phyloP scores from a whole-genome alignment of 2,888 invertebrate species.

The Drosophila neonasuta region DNA sequence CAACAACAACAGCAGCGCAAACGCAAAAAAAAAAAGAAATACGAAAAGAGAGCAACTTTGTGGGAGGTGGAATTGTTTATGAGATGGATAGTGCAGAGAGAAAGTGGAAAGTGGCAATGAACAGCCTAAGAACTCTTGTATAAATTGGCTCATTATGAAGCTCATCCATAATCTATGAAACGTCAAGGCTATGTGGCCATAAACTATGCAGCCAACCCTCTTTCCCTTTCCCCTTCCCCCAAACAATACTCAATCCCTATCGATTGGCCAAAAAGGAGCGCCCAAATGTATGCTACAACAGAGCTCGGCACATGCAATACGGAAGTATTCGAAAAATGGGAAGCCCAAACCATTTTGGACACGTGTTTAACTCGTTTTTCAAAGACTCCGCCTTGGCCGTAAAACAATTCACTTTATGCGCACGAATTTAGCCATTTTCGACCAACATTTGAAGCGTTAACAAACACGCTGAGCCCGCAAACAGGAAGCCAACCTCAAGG shows the following conservation, averaged over 20 bases:
- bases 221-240: neutral
- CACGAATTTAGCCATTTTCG: conserved; percentile 74
- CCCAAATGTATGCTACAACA: conserved; percentile 56
- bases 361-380: conserved; percentile 78
- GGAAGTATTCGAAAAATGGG: conserved; percentile 17
- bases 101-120: conserved; percentile 23
- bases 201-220: conserved; percentile 62
- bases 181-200: conserved; percentile 57
- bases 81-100: conserved; percentile 29
- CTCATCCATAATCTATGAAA: conserved; percentile 79
- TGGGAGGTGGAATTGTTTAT: conserved; percentile 62
- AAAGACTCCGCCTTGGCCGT: conserved; percentile 58
- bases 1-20: conserved; percentile 10
- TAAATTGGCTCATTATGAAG: conserved; percentile 79
- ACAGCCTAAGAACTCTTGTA: conserved; percentile 63
- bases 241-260: conserved; percentile 45
- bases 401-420: conserved; percentile 77
- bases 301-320: conserved; percentile 18
- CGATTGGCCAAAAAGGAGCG: conserved; percentile 53
- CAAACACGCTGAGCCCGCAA: conserved; percentile 21
- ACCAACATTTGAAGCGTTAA: conserved; percentile 68
- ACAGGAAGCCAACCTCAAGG: conserved; percentile 33
- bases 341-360: conserved; percentile 67
- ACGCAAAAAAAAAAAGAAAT: conserved; percentile 1
- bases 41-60: conserved; percentile 22